Conservation (phyloP, 2,797 vertebrate genomes). For the Tenualosa thibaudeaui region DNA sequence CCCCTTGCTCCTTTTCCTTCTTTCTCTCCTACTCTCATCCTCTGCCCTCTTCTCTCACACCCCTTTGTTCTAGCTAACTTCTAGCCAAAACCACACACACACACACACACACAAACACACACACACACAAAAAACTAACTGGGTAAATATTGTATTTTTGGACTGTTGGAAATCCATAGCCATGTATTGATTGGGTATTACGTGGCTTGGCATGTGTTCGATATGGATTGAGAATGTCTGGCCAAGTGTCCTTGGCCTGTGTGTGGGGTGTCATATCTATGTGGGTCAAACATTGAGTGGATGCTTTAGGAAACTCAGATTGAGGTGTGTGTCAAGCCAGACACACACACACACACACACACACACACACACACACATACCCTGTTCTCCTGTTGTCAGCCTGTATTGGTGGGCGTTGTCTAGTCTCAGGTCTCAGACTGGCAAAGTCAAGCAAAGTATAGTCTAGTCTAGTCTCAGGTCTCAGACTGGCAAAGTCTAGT, state of each 20-base stretch:
- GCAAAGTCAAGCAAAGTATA: too few relatives aligned
- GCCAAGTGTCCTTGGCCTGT: slow-evolving; percentile 38
- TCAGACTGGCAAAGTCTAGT: too few relatives aligned
- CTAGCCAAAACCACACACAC: background rate
- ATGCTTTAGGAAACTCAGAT: too few relatives aligned
- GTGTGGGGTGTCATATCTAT: slow-evolving; percentile 6
- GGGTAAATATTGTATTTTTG: slow-evolving; percentile 49
- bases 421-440: too few relatives aligned
- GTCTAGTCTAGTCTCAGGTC: too few relatives aligned
- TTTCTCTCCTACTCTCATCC: background rate
- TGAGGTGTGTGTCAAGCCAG: too few relatives aligned
- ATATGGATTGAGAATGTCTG: slow-evolving; percentile 30
- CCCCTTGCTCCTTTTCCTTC: background rate
- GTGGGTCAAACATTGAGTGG: background rate
- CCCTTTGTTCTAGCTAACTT: too few relatives aligned
- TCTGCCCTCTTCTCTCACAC: background rate
- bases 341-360: too few relatives aligned
- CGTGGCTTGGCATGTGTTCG: slow-evolving; percentile 34
- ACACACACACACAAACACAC: slow-evolving; percentile 7
- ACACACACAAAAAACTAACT: slow-evolving; percentile 32
- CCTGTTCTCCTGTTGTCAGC: too few relatives aligned
- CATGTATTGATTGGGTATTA: slow-evolving; percentile 50
- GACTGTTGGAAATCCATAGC: slow-evolving; percentile 40
- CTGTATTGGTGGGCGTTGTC: too few relatives aligned
- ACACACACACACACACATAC: too few relatives aligned